These are phyloP conservation scores for Megathymus violae DNA, from an alignment of 1,140 invertebrate genomes.

Conservation along the genomic window DNA sequence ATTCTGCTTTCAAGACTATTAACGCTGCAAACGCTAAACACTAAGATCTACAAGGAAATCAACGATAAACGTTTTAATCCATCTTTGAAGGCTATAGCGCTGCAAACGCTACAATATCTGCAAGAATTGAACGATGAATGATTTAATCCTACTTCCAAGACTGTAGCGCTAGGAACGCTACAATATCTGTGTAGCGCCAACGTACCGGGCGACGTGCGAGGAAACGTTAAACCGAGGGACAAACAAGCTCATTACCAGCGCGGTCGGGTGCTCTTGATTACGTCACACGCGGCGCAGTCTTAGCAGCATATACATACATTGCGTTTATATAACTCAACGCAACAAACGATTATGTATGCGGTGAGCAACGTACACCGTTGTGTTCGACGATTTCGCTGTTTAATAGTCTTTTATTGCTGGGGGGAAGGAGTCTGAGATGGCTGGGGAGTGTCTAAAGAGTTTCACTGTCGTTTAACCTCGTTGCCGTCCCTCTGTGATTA, in stretches of 20 bases:
- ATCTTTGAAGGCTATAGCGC: neutral
- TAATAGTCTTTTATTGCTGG: conserved; percentile 27
- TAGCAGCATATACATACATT: conserved; percentile 28
- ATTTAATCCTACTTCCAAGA: neutral
- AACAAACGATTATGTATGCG: conserved; percentile 5
- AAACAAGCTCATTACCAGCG: conserved; percentile 50
- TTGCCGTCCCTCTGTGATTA: conserved; percentile 6
- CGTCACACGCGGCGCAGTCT: conserved; percentile 31
- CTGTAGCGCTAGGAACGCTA: conserved; percentile 23
- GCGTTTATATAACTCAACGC: conserved; percentile 17
- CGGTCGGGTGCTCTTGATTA: conserved; percentile 44
- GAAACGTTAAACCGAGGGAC: conserved; percentile 48
- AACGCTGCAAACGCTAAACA: no score
- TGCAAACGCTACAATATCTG: neutral
- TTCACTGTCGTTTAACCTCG: conserved; percentile 10
- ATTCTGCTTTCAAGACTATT: no score
- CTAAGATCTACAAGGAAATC: neutral
- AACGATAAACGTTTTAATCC: neutral
- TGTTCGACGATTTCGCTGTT: conserved; percentile 22
- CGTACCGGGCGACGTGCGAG: conserved; percentile 38
- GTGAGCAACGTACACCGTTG: conserved; percentile 24
- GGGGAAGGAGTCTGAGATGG: conserved; percentile 16
- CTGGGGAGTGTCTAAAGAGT: conserved; percentile 22
- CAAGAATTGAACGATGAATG: conserved; percentile 7
- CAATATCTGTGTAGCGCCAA: conserved; percentile 20